Percentiles rank a stretch among this genome's conserved stretches.
Conservation (phyloP, 2,888 invertebrate species). For the Lithophane leautieri region DNA sequence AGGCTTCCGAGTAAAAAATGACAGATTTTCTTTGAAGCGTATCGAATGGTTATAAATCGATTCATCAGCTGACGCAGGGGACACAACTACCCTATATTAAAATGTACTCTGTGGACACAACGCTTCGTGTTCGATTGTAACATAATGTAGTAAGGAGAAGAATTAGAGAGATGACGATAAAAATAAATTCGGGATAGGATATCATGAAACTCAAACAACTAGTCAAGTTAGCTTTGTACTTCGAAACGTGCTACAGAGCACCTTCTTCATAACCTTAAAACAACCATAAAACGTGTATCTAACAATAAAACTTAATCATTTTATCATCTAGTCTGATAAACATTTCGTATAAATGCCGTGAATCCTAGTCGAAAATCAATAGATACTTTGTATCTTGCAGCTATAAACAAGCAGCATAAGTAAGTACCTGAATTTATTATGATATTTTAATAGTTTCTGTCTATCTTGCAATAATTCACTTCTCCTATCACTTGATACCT, state of each 20-base stretch:
- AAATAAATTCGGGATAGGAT: not conserved
- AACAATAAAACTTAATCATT: slow-evolving; percentile 32
- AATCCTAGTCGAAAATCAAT: slow-evolving; percentile 25
- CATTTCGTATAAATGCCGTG: slow-evolving; percentile 52
- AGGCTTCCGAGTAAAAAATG: no score
- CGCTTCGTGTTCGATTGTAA: no score
- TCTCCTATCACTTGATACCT: not conserved
- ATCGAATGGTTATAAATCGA: no score
- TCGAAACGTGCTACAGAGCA: not conserved
- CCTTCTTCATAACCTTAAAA: slow-evolving; percentile 1
- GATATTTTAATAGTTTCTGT: not conserved
- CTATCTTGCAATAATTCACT: not conserved
- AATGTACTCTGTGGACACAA: no score
- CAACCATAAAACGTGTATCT: slow-evolving; percentile 20
- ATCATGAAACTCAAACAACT: not conserved
- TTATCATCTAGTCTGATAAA: slow-evolving; percentile 49
- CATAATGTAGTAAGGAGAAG: not conserved
- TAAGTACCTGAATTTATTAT: slow-evolving; percentile 28
- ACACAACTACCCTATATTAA: no score
- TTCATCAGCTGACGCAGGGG: no score
- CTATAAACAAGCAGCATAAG: slow-evolving; percentile 64
- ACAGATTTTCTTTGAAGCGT: no score
- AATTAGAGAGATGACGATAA: not conserved
- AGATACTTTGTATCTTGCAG: slow-evolving; percentile 65
- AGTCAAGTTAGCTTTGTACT: no score